Conservation (phyloP, 1,140 invertebrate genomes). For the Sinonovacula constricta region DNA sequence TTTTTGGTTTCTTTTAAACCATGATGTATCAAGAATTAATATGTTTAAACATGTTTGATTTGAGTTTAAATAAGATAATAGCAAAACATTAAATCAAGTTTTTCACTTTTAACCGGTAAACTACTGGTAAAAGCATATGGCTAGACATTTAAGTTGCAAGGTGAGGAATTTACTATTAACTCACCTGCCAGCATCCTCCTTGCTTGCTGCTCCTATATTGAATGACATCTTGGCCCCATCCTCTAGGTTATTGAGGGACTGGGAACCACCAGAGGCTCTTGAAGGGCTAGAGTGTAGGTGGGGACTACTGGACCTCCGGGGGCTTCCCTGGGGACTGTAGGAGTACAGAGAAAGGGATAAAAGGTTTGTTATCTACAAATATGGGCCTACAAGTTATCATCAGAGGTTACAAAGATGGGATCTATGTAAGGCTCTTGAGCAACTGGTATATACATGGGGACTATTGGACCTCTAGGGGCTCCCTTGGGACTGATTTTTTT, state of each 20-base stretch:
- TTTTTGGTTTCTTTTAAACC: too few relatives aligned
- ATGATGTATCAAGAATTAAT: too few relatives aligned
- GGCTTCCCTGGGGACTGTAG: slow-evolving; percentile 39
- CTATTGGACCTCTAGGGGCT: slow-evolving; percentile 34
- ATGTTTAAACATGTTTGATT: too few relatives aligned
- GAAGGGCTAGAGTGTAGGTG: slow-evolving; percentile 40
- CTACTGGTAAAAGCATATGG: too few relatives aligned
- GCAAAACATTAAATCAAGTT: too few relatives aligned
- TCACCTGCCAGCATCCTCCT: slow-evolving; percentile 50
- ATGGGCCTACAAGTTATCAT: too few relatives aligned
- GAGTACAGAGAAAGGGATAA: not conserved
- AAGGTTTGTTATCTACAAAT: too few relatives aligned
- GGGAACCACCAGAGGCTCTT: slow-evolving; percentile 26
- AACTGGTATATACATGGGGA: slow-evolving; percentile 37
- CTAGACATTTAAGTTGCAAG: not conserved
- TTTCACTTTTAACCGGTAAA: too few relatives aligned
- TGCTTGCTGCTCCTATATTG: slow-evolving; percentile 45
- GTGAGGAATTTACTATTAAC: not conserved
- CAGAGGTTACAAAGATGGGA: too few relatives aligned
- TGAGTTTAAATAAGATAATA: too few relatives aligned
- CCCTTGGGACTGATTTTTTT: slow-evolving; percentile 39
- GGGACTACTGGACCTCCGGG: slow-evolving; percentile 38
- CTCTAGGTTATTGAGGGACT: slow-evolving; percentile 15
- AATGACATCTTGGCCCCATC: slow-evolving; percentile 47
- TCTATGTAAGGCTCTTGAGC: slow-evolving; percentile 20